Conservation (phyloP, 2,888 invertebrate genomes). For the Drosophila birchii region DNA sequence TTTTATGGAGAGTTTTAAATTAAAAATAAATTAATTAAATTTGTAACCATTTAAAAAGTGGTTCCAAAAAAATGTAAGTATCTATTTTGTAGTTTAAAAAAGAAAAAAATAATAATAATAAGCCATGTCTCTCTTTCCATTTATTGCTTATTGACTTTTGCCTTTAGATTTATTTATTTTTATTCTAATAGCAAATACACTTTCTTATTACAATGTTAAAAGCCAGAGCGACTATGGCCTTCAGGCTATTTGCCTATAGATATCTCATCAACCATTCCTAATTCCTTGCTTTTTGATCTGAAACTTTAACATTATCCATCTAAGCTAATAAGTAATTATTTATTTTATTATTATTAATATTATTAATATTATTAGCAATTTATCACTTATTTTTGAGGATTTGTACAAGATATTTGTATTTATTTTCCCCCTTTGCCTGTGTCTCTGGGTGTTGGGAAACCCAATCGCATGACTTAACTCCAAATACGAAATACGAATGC, state of each 20-base stretch:
- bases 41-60: not conserved
- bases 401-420: conserved; percentile 12
- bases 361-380: not conserved
- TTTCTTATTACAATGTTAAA: too few relatives aligned
- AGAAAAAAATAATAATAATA: not conserved
- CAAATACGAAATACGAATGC: conserved; percentile 13
- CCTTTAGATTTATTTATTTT: too few relatives aligned
- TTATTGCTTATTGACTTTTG: not conserved
- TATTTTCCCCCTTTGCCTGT: not conserved
- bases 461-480: conserved; percentile 20
- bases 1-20: not conserved
- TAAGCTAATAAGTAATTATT: not conserved
- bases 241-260: too few relatives aligned
- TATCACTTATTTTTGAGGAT: conserved; percentile 1
- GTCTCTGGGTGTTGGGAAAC: conserved; percentile 31
- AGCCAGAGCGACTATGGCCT: too few relatives aligned
- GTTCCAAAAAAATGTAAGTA: not conserved
- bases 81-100: not conserved
- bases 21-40: not conserved
- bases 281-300: not conserved
- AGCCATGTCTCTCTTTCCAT: not conserved
- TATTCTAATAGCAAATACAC: too few relatives aligned
- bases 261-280: not conserved
- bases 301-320: not conserved
- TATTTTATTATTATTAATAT: too few relatives aligned